Base-by-base conservation (phyloP, 2,113 vertebrate species). In the Ancistrus triradiatus region DNA sequence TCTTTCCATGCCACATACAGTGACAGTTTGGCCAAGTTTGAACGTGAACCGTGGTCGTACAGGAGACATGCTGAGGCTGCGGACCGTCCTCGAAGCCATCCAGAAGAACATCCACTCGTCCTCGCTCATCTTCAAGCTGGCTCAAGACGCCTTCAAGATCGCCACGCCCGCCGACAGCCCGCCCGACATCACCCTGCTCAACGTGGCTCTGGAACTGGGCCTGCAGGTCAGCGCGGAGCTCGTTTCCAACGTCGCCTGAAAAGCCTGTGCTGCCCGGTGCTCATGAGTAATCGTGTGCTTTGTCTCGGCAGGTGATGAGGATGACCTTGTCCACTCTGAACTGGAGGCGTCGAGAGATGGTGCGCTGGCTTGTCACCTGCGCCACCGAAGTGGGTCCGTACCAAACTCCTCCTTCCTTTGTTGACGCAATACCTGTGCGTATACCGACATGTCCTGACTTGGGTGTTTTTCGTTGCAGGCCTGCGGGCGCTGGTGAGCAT, bases 101-200 rank as follows among this genome's bases (percentile, higher is more conserved):
- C 96, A 98, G 87, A 98, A 98, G 74, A 94, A 99, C 81, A 96
- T 99, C 79, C 96, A 98, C 82, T 98, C 96, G 57, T 98, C 96
- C 8, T 98, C 95, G 17, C 86, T 98, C 74, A 98, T 98, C 85
- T 98, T 98, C 82, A 98, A 98, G 80, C 83, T 99, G 81, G 96
- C 96, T 52, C 96, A 99, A 76, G 96, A 99, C 0, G 96, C 96
- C 1, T 99, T 99, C 78, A 99, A 99, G 83, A 99, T 98, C 1
- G 96, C 95, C 47, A 98, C 96, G 0, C 96, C 95, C 0, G 91
- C 93, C 0, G 96, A 99, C 82, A 95, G 75, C 84, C 92, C 88
- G 27, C 91, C 96, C 0, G 96, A 97, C 65, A 92, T 95, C 1
- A 98, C 95, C 0, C 85, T 99, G 77, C 93, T 98, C 77, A 98